phyloP scores from a whole-genome alignment of 2,113 vertebrate species.

The Furnarius figulus region DNA sequence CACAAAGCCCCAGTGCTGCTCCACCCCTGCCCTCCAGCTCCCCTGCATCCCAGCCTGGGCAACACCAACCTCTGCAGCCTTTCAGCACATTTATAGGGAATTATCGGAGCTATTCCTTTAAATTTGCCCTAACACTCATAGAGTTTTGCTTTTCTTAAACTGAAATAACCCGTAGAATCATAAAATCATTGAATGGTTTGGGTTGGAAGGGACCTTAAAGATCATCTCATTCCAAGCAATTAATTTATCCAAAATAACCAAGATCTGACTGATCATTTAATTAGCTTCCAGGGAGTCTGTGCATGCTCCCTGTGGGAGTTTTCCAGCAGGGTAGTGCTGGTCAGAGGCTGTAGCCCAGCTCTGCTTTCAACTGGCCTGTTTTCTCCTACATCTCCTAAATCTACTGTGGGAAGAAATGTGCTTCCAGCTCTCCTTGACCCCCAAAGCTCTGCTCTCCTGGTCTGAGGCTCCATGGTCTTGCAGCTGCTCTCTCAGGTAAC shows the following conservation, averaged over 20 bases:
- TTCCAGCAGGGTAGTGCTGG: not conserved
- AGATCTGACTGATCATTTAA: not conserved
- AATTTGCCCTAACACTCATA: not conserved
- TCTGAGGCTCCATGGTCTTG: not conserved
- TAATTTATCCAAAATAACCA: not conserved
- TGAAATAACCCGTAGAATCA: not conserved
- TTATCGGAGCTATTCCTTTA: not conserved
- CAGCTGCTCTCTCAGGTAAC: not conserved
- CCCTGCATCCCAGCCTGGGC: not conserved
- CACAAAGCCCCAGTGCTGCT: not conserved
- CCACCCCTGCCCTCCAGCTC: not conserved
- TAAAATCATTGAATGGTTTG: not conserved
- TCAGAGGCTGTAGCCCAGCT: not conserved
- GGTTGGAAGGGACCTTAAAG: not conserved
- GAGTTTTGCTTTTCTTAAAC: not conserved
- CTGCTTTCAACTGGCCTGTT: not conserved
- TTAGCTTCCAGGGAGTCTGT: not conserved
- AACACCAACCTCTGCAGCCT: not conserved
- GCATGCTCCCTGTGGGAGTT: accelerated
- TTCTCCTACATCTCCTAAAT: not conserved
- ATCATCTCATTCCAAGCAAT: not conserved
- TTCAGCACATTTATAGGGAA: not conserved
- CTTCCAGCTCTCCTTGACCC: not conserved
- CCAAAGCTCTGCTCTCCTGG: accelerated
- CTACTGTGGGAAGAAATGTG: accelerated